Conservation (phyloP, 2,113 vertebrate genomes). For the Phaethornis superciliosus region DNA sequence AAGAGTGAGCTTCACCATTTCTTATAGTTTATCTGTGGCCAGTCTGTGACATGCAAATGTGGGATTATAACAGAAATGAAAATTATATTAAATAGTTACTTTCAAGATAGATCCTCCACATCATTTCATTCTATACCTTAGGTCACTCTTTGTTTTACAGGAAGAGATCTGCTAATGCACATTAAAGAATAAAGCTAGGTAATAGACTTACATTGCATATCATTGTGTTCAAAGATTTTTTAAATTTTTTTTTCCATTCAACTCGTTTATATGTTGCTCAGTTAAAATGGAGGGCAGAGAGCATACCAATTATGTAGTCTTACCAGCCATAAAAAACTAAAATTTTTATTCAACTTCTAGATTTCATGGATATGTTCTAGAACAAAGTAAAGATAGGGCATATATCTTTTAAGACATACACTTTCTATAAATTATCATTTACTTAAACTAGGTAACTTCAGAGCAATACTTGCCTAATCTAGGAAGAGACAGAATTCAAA, state of each 20-base stretch:
- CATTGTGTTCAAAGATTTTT: neutral
- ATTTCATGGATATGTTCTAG: neutral
- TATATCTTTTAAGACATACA: neutral
- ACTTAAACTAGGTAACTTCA: neutral
- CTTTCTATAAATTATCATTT: neutral
- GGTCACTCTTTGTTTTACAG: neutral
- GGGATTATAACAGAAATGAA: neutral
- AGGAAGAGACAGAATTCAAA: neutral
- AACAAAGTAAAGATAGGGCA: neutral
- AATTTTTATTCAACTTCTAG: neutral
- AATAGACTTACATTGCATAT: neutral
- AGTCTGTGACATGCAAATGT: conserved; percentile 23
- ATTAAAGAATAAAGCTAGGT: conserved; percentile 54
- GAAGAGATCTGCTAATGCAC: conserved; percentile 27
- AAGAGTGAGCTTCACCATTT: conserved; percentile 58
- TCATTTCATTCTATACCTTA: neutral
- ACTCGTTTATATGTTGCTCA: conserved; percentile 4
- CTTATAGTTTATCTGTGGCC: conserved; percentile 1
- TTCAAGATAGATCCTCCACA: conserved; percentile 21
- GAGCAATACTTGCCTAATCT: neutral
- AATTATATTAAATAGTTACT: conserved; percentile 28
- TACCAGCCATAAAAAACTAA: neutral
- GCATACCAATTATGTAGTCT: neutral
- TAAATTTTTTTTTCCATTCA: neutral
- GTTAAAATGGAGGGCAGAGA: neutral